Base-by-base conservation (phyloP, 2,888 invertebrate species). In the Thereva unica region DNA sequence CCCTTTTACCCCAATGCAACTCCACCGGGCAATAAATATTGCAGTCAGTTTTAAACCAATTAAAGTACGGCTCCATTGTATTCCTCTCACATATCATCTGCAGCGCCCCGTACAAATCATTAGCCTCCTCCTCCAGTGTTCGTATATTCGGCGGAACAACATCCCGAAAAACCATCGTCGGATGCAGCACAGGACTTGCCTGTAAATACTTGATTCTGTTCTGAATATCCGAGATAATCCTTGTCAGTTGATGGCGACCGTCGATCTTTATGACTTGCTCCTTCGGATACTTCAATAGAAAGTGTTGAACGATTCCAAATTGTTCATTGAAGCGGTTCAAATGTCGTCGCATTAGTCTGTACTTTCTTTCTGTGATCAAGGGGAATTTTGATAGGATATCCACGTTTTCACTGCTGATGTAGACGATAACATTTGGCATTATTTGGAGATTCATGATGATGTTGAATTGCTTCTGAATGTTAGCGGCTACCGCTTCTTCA, bases 1-100 rank as follows among this genome's bases (percentile, higher is more conserved):
- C 73, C 53, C 83, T 78, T 63, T 76, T 77, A n/a, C 88, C 85
- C 68, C 82, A 80, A 71, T 82, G 82, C 71, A 88, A 80, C 70
- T 86, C 84, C 3, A 89, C 86, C 4, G 89, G 89, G 74, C 89
- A 89, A 72, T 83, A 79, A 59, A 82, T 83, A 45, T 78, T 81
- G 87, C 87, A 89, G 53, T 82, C 80, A 4, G 88, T 87, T 70
- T 85, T 75, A 53, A 74, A 74, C 83, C 83, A 84, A 68, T 78
- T 78, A 70, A 78, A 83, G 68, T 73, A 72, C 0, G 74, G 70
- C 23, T 76, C 76, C 10, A 79, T 73, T 1, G 75, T 75, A 8
- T 76, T 74, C 67, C 71, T 73, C 34, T 70, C 74, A 35, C 72
- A 67, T 12, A 82, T 72, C 47, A 74, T 69, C 49, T 74, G 72